phyloP scores from a whole-genome alignment of 2,113 vertebrate genomes.

The Amblyornis subalaris region DNA sequence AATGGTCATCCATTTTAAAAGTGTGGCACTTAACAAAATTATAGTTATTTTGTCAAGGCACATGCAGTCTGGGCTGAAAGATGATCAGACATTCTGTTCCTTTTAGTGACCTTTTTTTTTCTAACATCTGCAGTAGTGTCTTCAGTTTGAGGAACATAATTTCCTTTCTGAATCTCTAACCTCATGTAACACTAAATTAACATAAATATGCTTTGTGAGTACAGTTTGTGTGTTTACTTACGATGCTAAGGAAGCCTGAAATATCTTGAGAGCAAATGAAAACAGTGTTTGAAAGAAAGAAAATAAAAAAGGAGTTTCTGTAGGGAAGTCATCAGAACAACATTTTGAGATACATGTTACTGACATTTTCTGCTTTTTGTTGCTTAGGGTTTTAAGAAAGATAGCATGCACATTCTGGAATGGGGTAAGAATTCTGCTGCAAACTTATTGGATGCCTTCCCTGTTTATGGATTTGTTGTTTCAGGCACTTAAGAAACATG shows the following conservation, averaged over 20 bases:
- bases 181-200: background rate
- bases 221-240: background rate
- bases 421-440: background rate
- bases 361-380: background rate
- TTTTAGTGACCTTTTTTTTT: background rate
- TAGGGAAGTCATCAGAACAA: background rate
- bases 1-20: background rate
- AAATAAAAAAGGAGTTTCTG: background rate
- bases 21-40: background rate
- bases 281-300: background rate
- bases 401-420: background rate
- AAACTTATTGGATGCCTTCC: background rate
- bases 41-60: background rate
- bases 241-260: background rate
- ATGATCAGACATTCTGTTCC: background rate
- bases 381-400: background rate
- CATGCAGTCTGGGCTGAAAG: background rate
- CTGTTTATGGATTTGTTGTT: background rate
- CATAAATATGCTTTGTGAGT: background rate
- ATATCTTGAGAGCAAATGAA: background rate
- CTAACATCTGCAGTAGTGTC: background rate
- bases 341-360: background rate
- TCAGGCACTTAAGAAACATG: background rate
- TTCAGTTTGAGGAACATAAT: background rate
- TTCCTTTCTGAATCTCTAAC: background rate